Conservation (phyloP, 2,797 vertebrate species). For the Thamnophis elegans region DNA sequence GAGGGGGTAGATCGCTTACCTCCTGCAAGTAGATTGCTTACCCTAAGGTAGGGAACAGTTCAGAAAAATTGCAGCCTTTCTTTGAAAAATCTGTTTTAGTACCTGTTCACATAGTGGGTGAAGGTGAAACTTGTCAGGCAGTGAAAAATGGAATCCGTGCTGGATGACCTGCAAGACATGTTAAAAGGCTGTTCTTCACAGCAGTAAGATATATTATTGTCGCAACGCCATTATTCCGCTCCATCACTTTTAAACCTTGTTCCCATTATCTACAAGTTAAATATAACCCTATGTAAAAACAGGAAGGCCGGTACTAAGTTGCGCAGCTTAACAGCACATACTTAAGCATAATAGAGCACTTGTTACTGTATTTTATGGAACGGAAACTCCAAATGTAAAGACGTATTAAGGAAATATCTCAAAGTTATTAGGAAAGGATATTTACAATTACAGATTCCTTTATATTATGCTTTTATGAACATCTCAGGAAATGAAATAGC, state of each 20-base stretch:
- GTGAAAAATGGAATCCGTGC: constrained; percentile 78
- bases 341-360: constrained; percentile 84
- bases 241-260: constrained; percentile 85
- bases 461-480: constrained; percentile 86
- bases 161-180: constrained; percentile 76
- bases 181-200: constrained; percentile 78
- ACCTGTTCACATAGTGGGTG: constrained; percentile 70
- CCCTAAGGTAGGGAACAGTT: neutral
- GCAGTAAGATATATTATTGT: constrained; percentile 83
- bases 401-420: constrained; percentile 85
- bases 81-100: constrained; percentile 66
- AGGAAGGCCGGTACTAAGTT: constrained; percentile 81
- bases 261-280: constrained; percentile 84
- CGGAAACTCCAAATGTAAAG: constrained; percentile 84
- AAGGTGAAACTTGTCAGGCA: constrained; percentile 82
- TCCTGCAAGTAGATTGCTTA: neutral
- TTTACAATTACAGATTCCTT: constrained; percentile 85
- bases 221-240: constrained; percentile 81
- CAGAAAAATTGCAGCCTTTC: constrained; percentile 46
- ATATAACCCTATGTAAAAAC: constrained; percentile 85
- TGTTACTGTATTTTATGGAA: constrained; percentile 86
- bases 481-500: constrained; percentile 85
- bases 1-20: neutral
- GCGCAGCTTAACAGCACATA: constrained; percentile 80
- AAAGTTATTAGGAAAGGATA: constrained; percentile 84